Conservation (phyloP, 2,888 invertebrate species). For the Drosophila differens region DNA sequence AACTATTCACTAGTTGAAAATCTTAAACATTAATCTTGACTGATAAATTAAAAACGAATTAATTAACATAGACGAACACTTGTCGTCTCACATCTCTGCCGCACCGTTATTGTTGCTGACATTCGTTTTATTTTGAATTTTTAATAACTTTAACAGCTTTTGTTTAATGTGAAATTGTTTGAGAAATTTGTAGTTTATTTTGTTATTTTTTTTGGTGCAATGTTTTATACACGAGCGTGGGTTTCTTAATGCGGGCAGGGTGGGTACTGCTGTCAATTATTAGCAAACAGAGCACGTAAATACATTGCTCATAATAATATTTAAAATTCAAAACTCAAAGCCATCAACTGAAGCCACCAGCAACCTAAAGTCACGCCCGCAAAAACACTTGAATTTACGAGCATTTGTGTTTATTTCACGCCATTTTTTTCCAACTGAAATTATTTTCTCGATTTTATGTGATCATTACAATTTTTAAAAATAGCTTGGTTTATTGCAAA, state of each 20-base stretch:
- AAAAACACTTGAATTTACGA: conserved; percentile 62
- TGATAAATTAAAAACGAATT: conserved; percentile 78
- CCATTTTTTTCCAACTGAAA: conserved; percentile 36
- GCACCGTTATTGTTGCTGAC: conserved; percentile 45
- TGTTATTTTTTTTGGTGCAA: conserved; percentile 9
- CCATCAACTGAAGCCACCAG: conserved; percentile 43
- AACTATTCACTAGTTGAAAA: conserved; percentile 62
- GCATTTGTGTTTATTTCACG: conserved; percentile 55
- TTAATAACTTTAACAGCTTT: conserved; percentile 59
- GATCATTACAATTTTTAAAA: conserved; percentile 57
- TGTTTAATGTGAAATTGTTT: conserved; percentile 42
- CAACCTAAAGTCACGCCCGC: conserved; percentile 74
- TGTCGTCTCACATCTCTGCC: conserved; percentile 47
- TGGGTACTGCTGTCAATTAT: conserved; percentile 36
- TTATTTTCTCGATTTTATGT: conserved; percentile 40
- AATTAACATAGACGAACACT: conserved; percentile 75
- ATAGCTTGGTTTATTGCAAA: conserved; percentile 47
- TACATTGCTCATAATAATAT: conserved; percentile 61
- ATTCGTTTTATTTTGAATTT: conserved; percentile 48
- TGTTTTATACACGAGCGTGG: conserved; percentile 42
- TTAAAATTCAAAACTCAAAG: conserved; percentile 47
- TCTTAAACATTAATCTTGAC: conserved; percentile 79
- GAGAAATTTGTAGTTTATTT: conserved; percentile 35
- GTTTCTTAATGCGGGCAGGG: conserved; percentile 49
- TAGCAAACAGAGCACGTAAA: conserved; percentile 70